phyloP scores from a whole-genome alignment of 2,888 invertebrate species.

The Operophtera brumata region DNA sequence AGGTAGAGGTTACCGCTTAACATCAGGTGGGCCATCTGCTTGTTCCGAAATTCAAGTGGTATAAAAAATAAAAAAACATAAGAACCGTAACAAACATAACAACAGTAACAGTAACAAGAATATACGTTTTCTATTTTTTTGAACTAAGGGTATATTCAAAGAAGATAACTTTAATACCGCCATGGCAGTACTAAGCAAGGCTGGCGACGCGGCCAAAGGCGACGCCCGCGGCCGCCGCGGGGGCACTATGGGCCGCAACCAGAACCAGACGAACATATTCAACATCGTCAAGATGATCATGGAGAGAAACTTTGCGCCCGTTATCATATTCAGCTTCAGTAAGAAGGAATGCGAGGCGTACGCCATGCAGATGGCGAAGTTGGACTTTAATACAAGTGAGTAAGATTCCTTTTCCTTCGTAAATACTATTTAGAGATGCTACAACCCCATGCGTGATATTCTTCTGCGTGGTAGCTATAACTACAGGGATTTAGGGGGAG shows the following conservation, averaged over 20 bases:
- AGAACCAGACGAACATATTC: constrained; percentile 91
- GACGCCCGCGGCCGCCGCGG: constrained; percentile 89
- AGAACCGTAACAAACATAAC: too few species aligned
- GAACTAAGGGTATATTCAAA: constrained; percentile 90
- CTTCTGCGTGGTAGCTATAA: too few species aligned
- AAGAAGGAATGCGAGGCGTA: constrained; percentile 99
- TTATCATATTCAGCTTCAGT: constrained; percentile 99
- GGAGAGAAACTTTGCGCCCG: constrained; percentile 98
- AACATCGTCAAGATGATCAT: constrained; percentile 99
- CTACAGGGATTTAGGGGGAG: too few species aligned
- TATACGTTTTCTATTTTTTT: too few species aligned
- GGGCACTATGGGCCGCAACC: constrained; percentile 83
- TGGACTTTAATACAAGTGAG: constrained; percentile 96
- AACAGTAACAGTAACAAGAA: too few species aligned
- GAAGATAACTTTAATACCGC: constrained; percentile 99
- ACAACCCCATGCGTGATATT: too few species aligned
- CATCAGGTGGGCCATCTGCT: too few species aligned
- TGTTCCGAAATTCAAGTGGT: too few species aligned
- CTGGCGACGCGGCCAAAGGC: constrained; percentile 91
- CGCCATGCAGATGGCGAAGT: constrained; percentile 97
- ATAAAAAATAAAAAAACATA: too few species aligned
- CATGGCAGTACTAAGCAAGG: constrained; percentile 92
- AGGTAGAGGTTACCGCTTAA: too few species aligned
- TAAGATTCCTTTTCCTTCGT: constrained; percentile 10
- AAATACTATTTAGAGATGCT: too few species aligned